Conservation (phyloP, 2,888 invertebrate genomes). For the Acleris sparsana region DNA sequence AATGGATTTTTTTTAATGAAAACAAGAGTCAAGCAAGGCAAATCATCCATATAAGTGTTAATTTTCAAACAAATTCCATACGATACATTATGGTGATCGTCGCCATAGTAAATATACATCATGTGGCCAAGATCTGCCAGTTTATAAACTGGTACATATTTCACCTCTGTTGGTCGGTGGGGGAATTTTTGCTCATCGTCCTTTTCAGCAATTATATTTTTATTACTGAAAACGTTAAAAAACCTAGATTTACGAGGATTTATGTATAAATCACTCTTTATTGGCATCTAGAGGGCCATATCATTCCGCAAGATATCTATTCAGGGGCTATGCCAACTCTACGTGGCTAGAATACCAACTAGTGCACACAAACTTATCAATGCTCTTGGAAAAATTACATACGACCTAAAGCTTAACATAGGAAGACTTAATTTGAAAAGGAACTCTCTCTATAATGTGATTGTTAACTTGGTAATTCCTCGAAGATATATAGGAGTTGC, state of each 20-base stretch:
- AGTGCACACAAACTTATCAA: conserved; percentile 41
- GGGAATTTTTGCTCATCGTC: too few species aligned
- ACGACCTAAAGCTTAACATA: neutral
- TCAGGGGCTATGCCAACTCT: conserved; percentile 71
- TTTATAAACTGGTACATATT: too few species aligned
- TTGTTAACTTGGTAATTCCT: conserved; percentile 13
- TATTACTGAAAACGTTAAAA: too few species aligned
- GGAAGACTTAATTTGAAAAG: neutral
- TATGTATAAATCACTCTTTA: conserved; percentile 76
- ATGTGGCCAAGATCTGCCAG: too few species aligned
- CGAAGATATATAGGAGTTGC: conserved; percentile 39
- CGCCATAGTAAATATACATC: too few species aligned
- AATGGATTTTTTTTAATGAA: too few species aligned
- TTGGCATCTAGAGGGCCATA: conserved; percentile 75
- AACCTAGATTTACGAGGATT: conserved; percentile 33
- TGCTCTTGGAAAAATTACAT: conserved; percentile 11
- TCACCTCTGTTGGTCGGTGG: too few species aligned
- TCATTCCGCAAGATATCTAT: conserved; percentile 78
- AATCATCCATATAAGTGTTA: too few species aligned
- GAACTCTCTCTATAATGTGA: neutral
- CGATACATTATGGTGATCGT: too few species aligned
- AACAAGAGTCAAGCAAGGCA: too few species aligned
- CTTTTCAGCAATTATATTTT: too few species aligned
- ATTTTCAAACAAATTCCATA: too few species aligned
- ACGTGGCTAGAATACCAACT: conserved; percentile 70